Base-by-base conservation (phyloP, 2,797 vertebrate genomes). In the Acanthopagrus latus region DNA sequence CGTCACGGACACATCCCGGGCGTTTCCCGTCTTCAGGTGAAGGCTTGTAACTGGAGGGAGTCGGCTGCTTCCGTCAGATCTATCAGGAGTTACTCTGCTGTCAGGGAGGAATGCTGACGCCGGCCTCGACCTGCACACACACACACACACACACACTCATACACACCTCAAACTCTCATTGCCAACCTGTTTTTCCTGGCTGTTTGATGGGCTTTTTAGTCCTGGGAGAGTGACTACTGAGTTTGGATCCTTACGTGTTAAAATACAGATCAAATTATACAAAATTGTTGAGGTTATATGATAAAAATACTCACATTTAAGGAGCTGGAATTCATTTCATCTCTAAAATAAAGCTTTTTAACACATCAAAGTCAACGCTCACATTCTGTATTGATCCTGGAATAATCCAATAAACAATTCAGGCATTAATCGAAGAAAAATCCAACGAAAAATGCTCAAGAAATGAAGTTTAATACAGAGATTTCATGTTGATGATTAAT, bases 81-180 rank as follows among this genome's bases (percentile, higher is more conserved):
- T 12, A 38, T 51, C 16, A 64, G 1, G 27, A 65, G 50, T 56
- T 66, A 20, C 27, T 55, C 76, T 58, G 59, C 70, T 71, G 73
- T 82, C 67, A 71, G 38, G 5, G 56, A 80, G 83, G 85, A 89
- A 92, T 88, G 84, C 64, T 72, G 76, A 76, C 59, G 84, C 91
- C n/a, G 16, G 91, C 80, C 83, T 82, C 66, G 11, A 85, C 91
- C 78, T 91, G 91, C 76, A 71, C 47, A 4, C 56, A 1, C 13
- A 44, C 60, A n/a, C 47, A 71, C 60, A 51, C 33, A 51, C 18
- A 41, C 33, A 50, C 44, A 60, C 23, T 21, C 38, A 69, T 55
- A 43, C 29, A 68, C 50, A 43, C 44, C 18, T 4, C 2, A n/a
- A 25, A 13, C n/a, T 46, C 16, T 21, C 4, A 8, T 51, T n/a